These are phyloP conservation scores for Axis porcinus DNA, from an alignment of 2,113 vertebrate genomes.

Conservation along the genomic window DNA sequence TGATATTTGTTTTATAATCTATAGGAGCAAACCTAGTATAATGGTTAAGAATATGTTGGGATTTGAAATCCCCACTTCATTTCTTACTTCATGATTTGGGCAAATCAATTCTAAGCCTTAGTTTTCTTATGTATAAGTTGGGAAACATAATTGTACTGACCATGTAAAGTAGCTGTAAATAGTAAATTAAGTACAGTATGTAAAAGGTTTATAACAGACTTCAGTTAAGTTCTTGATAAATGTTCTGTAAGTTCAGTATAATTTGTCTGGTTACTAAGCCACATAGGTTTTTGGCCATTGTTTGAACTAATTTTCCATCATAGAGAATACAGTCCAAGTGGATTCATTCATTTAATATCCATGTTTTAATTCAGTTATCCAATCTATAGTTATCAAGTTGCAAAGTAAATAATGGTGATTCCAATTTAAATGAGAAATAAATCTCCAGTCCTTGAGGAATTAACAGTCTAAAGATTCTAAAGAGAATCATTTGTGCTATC, in stretches of 20 bases:
- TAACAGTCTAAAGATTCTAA: neutral
- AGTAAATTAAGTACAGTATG: neutral
- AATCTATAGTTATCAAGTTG: neutral
- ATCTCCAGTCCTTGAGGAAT: neutral
- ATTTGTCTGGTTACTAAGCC: neutral
- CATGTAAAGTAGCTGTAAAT: neutral
- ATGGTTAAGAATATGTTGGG: neutral
- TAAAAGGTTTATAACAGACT: neutral
- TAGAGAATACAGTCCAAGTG: neutral
- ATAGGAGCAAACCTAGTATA: neutral
- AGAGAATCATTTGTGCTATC: neutral
- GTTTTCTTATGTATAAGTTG: neutral
- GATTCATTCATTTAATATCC: neutral
- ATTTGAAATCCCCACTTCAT: neutral
- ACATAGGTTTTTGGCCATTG: neutral
- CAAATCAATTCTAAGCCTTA: neutral
- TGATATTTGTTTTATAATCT: neutral
- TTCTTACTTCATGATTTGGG: neutral
- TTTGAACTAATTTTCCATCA: neutral
- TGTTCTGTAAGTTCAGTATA: neutral
- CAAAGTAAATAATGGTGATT: neutral
- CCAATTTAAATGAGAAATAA: neutral
- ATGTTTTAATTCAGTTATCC: neutral
- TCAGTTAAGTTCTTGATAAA: neutral
- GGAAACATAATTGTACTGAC: neutral